Evolutionary conservation across 2,797 vertebrate genomes (phyloP).

Genomic region (Notolepis coatsorum): DNA sequence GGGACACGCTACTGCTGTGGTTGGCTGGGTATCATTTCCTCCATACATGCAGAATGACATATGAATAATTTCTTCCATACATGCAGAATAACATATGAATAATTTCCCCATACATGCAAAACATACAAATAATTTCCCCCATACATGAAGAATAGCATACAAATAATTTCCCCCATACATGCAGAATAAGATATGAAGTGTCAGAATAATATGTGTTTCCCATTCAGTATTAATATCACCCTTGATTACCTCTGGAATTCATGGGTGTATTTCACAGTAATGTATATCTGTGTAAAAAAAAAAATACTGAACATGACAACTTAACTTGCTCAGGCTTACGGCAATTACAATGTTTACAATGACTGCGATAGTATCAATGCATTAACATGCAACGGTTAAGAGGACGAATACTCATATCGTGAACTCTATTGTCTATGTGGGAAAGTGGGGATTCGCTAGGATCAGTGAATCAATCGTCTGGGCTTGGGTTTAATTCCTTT

Average conservation of each 20-base stretch:
- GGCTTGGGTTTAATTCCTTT: conserved; percentile 17
- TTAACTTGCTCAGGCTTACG: not conserved
- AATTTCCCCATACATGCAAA: too few species aligned
- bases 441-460: conserved; percentile 1
- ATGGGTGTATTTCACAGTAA: not conserved
- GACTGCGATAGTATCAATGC: conserved; percentile 11
- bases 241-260: not conserved
- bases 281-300: conserved; percentile 1
- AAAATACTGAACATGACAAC: not conserved
- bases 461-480: conserved; percentile 34
- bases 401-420: not conserved
- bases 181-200: not conserved
- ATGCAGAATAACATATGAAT: not conserved
- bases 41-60: not conserved
- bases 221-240: conserved; percentile 1
- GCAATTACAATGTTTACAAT: conserved; percentile 5
- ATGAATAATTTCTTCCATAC: not conserved
- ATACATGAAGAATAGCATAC: not conserved
- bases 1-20: not conserved
- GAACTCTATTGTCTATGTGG: conserved; percentile 7
- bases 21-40: conserved; percentile 3
- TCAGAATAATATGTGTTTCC: not conserved
- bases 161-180: not conserved
- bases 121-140: conserved; percentile 1
- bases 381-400: conserved; percentile 7